These are phyloP conservation scores for Turritopsis dohrnii DNA, from an alignment of 30 jellyfish, hydroid and myxozoan genomes.

Conservation along the genomic window DNA sequence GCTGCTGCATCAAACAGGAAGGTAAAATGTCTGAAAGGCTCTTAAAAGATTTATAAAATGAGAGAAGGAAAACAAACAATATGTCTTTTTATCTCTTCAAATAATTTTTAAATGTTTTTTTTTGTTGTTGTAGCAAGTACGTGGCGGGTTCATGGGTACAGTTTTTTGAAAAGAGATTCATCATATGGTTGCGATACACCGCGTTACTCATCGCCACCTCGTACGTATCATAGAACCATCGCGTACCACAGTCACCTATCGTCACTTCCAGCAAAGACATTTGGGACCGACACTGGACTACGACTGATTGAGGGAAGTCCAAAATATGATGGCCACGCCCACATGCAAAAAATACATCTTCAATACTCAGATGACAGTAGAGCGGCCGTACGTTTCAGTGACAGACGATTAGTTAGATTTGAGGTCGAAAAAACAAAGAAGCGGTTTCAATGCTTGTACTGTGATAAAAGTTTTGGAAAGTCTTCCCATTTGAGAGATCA, in stretches of 20 bases:
- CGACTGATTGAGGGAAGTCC: background rate
- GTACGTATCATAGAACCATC: background rate
- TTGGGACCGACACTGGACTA: background rate
- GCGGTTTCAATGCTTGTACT: conserved; percentile 88
- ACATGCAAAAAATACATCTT: background rate
- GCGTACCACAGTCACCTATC: background rate
- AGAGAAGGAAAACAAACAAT: background rate
- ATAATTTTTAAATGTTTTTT: too few relatives aligned
- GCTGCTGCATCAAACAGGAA: background rate
- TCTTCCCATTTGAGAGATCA: conserved; percentile 95
- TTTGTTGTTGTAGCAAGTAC: background rate
- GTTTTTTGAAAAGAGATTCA: background rate
- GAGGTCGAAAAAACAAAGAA: conserved; percentile 18
- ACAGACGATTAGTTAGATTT: background rate
- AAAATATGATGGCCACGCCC: background rate
- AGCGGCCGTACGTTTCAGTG: background rate
- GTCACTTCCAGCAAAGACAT: background rate
- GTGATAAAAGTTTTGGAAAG: conserved; percentile 87
- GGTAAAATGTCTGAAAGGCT: background rate
- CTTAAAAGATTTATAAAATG: background rate
- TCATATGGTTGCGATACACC: background rate
- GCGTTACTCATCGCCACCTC: background rate
- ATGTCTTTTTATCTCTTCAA: background rate
- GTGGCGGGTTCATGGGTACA: background rate
- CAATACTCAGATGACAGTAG: background rate